These are phyloP conservation scores for Reticulitermes speratus DNA, from an alignment of 1,140 invertebrate species.

Conservation along the genomic window DNA sequence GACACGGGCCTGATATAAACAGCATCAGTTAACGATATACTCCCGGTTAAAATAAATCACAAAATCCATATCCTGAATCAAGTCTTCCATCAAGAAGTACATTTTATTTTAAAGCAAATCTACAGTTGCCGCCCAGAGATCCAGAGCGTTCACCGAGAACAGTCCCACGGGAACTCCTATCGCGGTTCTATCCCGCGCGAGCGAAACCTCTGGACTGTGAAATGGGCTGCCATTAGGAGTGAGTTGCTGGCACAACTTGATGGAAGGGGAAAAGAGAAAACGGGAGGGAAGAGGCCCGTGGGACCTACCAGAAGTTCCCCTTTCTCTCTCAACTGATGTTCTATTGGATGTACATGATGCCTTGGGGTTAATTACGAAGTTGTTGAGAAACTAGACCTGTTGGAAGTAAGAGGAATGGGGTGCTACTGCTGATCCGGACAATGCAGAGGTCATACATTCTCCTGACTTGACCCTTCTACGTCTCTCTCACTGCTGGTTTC, in stretches of 20 bases:
- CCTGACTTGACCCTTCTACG: not conserved
- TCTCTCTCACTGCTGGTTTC: not conserved
- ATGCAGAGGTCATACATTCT: not conserved
- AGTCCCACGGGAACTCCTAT: not conserved
- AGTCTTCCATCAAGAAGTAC: no score
- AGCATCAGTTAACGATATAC: no score
- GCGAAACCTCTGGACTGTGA: not conserved
- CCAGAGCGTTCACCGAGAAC: not conserved
- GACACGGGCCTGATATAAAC: no score
- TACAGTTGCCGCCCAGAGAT: no score
- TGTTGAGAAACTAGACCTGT: not conserved
- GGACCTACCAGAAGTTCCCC: not conserved
- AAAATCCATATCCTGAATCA: no score
- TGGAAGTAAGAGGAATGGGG: not conserved
- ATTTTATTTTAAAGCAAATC: no score
- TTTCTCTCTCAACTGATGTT: not conserved
- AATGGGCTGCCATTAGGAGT: slow-evolving; percentile 13
- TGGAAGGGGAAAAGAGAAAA: not conserved
- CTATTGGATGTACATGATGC: slow-evolving; percentile 10
- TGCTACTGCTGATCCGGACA: not conserved
- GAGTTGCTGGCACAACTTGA: not conserved
- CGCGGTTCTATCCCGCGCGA: not conserved
- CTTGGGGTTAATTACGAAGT: slow-evolving; percentile 14
- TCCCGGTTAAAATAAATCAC: no score
- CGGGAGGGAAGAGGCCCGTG: not conserved